These are phyloP conservation scores for Azemiops feae DNA, from an alignment of 2,113 vertebrate genomes.

Conservation along the genomic window DNA sequence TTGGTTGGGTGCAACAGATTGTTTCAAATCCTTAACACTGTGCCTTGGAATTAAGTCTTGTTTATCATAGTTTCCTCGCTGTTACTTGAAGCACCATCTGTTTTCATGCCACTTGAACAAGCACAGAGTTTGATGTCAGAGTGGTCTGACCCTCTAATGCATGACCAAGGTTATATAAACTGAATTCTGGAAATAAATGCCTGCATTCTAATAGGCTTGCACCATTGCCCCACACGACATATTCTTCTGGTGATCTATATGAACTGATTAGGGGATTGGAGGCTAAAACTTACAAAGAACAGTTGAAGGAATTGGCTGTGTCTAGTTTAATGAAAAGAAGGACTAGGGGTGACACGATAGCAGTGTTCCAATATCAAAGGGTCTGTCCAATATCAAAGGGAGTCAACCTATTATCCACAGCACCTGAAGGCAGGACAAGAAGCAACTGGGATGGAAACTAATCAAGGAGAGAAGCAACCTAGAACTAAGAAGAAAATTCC, in stretches of 20 bases:
- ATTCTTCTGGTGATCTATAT: not conserved
- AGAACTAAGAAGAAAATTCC: too few species aligned
- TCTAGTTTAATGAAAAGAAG: too few species aligned
- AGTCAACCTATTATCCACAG: too few species aligned
- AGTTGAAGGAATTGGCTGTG: too few species aligned
- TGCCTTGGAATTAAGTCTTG: not conserved
- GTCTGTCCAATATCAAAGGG: too few species aligned
- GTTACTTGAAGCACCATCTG: not conserved
- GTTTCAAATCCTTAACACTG: constrained; percentile 33
- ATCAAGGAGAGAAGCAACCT: too few species aligned
- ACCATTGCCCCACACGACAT: not conserved
- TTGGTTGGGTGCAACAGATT: constrained; percentile 6
- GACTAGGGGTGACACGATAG: too few species aligned
- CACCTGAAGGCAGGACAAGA: too few species aligned
- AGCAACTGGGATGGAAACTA: too few species aligned
- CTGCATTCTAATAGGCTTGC: not conserved
- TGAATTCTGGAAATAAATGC: not conserved
- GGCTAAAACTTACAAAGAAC: too few species aligned
- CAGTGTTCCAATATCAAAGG: too few species aligned
- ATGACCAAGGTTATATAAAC: not conserved
- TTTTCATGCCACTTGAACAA: constrained; percentile 9
- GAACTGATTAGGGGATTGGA: not conserved
- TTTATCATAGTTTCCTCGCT: not conserved
- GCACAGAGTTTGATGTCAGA: not conserved
- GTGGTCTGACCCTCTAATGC: not conserved